Conservation (phyloP, 2,113 vertebrate species). For the Datnioides undecimradiatus region DNA sequence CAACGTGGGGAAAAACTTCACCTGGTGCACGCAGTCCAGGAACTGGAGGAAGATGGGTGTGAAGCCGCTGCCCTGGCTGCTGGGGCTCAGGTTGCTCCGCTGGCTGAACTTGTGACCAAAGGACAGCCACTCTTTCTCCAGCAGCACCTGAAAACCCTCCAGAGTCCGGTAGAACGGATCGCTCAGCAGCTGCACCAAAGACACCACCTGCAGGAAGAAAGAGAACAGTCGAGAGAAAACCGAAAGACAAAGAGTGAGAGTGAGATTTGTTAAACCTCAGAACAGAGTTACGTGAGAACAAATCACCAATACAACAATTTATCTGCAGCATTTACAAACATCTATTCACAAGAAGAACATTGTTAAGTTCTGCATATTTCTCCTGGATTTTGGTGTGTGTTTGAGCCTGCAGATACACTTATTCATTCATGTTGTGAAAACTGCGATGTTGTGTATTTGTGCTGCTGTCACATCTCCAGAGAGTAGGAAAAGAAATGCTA, state of each 20-base stretch:
- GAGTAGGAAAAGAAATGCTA: too few relatives aligned
- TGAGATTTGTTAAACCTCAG: not conserved
- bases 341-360: too few relatives aligned
- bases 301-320: too few relatives aligned
- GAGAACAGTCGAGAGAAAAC: not conserved
- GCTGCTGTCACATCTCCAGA: too few relatives aligned
- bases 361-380: too few relatives aligned
- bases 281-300: too few relatives aligned
- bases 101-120: constrained; percentile 99
- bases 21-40: constrained; percentile 98
- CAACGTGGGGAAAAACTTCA: constrained; percentile 82
- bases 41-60: constrained; percentile 96
- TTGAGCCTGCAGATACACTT: too few relatives aligned
- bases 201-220: constrained; percentile 87
- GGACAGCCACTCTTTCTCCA: constrained; percentile 98
- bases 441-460: too few relatives aligned
- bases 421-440: too few relatives aligned
- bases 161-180: constrained; percentile 97
- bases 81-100: constrained; percentile 91
- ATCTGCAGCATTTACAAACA: too few relatives aligned
- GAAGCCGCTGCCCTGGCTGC: constrained; percentile 94
- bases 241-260: not conserved
- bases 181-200: constrained; percentile 93
- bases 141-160: constrained; percentile 95
- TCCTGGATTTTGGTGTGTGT: too few relatives aligned